Base-by-base conservation (phyloP, 2,113 vertebrate species). In the Heteronetta atricapilla region DNA sequence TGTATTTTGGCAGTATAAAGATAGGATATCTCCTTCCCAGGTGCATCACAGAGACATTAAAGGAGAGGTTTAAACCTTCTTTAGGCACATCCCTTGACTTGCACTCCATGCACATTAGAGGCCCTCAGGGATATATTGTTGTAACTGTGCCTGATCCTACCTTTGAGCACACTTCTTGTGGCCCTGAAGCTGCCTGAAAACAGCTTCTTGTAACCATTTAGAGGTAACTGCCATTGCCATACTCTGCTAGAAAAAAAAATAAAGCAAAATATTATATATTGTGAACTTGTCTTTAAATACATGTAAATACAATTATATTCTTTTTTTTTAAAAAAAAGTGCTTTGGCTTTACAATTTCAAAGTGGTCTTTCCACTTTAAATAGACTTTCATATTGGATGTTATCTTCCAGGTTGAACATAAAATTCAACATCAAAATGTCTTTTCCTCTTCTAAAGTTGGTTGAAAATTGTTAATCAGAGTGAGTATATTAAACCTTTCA, bases 161-260 rank as follows among this genome's bases (percentile, higher is more conserved):
- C 69, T 81, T 72, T 22, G 48, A 93, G 58, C 58, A 53, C 14
- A 28, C 2, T 62, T 87, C 70, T 79, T 80, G 58, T 74, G 89
- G 81, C 89, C 91, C 89, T 89, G 50, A 66, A 94, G 96, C 69
- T 73, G 75, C 87, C 95, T 70, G 52, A 95, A 82, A 95, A 68
- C 82, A 86, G 38, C 44, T 82, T 56, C 60, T 84, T 68, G 26
- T 60, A 84, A 68, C 21, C 56, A 3, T n/a, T 67, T 84, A 40
- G 73, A 78, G 86, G 77, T 56, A 62, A 88, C 73, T 89, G 69
- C 14, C 58, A 48, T 53, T 60, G 52, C 34, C 40, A 29, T 29
- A 46, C 3, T 28, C 28, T 33, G 36, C 31, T 90, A 33, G 40
- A 17, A 16, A 50, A 40, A 67, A 55, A 36, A 10, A 5, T 19